A percentile compares a stretch with the other conserved stretches of the same genome.
Evolutionary conservation across 1,140 invertebrate species (phyloP).

Genomic region (Micrasema minimum): DNA sequence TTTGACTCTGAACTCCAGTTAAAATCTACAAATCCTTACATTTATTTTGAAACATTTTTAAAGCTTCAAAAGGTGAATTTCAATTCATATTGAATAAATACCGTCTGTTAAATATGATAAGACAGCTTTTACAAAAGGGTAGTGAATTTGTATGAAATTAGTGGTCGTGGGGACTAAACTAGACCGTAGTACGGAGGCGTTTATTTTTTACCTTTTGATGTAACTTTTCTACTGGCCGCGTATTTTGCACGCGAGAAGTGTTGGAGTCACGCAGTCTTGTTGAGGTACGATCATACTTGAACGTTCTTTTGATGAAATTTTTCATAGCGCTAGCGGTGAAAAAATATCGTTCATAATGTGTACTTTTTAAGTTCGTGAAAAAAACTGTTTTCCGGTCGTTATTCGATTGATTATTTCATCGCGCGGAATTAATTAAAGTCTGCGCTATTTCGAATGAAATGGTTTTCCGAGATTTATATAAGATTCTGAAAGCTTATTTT

Average conservation of each 20-base stretch:
- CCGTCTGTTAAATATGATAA: neutral
- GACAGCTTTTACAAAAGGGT: neutral
- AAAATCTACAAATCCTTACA: too few relatives aligned
- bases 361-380: constrained; percentile 1
- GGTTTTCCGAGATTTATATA: neutral
- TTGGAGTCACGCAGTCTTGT: constrained; percentile 24
- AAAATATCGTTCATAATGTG: constrained; percentile 23
- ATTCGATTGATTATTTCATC: constrained; percentile 25
- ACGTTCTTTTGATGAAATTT: constrained; percentile 29
- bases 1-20: neutral
- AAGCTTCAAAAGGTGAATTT: neutral
- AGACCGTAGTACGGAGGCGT: neutral
- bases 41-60: too few relatives aligned
- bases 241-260: neutral
- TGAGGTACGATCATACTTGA: constrained; percentile 29
- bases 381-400: constrained; percentile 11
- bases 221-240: too few relatives aligned
- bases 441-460: neutral
- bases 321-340: constrained; percentile 10
- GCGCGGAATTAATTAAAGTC: constrained; percentile 17
- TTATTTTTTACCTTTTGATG: too few relatives aligned
- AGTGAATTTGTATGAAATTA: neutral
- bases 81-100: neutral
- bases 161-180: neutral
- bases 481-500: too few relatives aligned